Evolutionary conservation across 2,797 vertebrate species (phyloP).

Genomic region (Phoxinus dragarum): DNA sequence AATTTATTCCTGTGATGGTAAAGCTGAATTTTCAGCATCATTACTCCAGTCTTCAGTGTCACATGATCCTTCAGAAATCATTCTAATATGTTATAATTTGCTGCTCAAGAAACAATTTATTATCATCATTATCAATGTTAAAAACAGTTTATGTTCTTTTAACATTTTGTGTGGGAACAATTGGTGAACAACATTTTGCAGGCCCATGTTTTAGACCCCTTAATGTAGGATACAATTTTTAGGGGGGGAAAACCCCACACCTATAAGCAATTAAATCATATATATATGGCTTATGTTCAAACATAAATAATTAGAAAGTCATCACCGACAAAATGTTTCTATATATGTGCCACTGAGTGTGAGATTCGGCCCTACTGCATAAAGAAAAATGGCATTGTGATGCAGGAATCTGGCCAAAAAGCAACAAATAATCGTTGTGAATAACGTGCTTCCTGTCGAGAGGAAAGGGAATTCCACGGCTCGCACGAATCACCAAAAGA

Average conservation of each 20-base stretch:
- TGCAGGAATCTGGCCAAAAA: conserved; percentile 38
- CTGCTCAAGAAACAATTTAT: neutral
- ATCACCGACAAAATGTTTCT: conserved; percentile 12
- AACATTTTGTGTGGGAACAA: too few species aligned
- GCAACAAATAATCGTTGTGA: conserved; percentile 59
- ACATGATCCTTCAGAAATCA: neutral
- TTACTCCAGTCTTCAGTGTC: neutral
- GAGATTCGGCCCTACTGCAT: neutral
- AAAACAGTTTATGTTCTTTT: too few species aligned
- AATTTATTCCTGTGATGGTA: neutral
- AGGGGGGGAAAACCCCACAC: neutral
- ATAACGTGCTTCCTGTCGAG: conserved; percentile 81
- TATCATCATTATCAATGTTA: neutral
- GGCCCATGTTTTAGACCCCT: too few species aligned
- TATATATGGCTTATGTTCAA: neutral
- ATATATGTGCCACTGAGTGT: conserved; percentile 7
- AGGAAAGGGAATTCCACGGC: conserved; percentile 72
- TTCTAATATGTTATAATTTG: neutral
- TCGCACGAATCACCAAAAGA: conserved; percentile 71
- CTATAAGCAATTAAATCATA: neutral
- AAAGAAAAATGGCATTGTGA: conserved; percentile 12
- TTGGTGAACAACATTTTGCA: too few species aligned
- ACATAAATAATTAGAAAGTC: conserved; percentile 15
- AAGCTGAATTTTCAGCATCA: neutral
- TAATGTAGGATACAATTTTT: too few species aligned